phyloP scores from a whole-genome alignment of 2,113 vertebrate species.

The Alethe diademata region DNA sequence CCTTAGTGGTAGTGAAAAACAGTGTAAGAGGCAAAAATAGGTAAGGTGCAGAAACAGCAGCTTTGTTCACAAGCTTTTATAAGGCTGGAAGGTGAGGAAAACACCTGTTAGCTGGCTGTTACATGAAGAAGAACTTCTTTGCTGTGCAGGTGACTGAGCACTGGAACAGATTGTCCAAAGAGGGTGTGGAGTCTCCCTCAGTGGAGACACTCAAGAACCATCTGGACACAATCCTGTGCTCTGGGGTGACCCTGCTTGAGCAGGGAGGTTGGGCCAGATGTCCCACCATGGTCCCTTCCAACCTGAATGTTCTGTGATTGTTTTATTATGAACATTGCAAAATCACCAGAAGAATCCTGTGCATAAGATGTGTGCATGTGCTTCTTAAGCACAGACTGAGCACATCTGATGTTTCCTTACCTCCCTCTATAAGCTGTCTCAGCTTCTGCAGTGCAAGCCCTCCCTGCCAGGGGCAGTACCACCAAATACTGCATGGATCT shows the following conservation, averaged over 20 bases:
- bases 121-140: not conserved
- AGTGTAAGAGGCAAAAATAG: not conserved
- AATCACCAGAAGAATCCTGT: not conserved
- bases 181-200: not conserved
- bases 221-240: not conserved
- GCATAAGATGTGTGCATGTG: not conserved
- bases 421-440: not conserved
- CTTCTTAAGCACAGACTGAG: not conserved
- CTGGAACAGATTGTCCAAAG: not conserved
- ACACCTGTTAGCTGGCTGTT: not conserved
- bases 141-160: not conserved
- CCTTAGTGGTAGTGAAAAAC: not conserved
- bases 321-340: not conserved
- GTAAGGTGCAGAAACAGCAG: not conserved
- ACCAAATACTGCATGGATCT: not conserved
- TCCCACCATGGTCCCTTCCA: not conserved
- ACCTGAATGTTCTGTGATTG: not conserved
- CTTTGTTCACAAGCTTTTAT: not conserved
- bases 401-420: not conserved
- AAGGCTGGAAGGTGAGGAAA: not conserved
- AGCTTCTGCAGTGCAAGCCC: not conserved
- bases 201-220: rapidly evolving
- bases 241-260: not conserved
- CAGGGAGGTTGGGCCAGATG: not conserved
- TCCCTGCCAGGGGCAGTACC: not conserved